Base-by-base conservation (phyloP, 1,140 invertebrate species). In the Neodiprion lecontei region DNA sequence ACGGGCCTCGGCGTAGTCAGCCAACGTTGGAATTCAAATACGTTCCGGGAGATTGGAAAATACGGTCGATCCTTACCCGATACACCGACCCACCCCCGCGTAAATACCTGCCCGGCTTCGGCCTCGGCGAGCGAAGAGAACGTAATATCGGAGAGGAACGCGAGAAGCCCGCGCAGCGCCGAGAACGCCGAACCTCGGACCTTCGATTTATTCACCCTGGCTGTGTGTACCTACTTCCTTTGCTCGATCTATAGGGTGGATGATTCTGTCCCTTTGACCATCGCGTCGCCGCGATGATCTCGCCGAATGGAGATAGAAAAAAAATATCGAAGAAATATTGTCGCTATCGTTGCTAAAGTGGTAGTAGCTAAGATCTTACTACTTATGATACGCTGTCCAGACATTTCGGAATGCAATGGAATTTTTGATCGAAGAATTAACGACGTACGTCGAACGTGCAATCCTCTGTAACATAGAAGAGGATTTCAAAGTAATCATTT, bases 1-100 rank as follows among this genome's bases (percentile, higher is more conserved):
- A 17, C 53, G 53, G 53, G 53, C 53, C 11, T 61, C 53, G 7
- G 5, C 53, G n/a, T 21, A 21, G 17, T 61, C 53, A 17, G 53
- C 53, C 78, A 75, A 76, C 79, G 80, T 73, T 82, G 81, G 81
- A 82, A 81, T 82, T 80, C 81, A 80, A 80, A 82, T 82, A 82
- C 81, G 77, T 79, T 81, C 53, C 76, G 72, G 76, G 81, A 82
- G 80, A 80, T 82, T 81, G 80, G 79, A 82, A 82, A 82, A 82
- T 81, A 77, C 78, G 80, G 79, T 82, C 80, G 81, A 83, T 83
- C 77, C 72, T 75, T 76, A 73, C 61, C 71, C 75, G 53, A 61
- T 61, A 69, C 75, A 67, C 72, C 72, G 69, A 23, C 70, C 72
- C 68, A 28, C 73, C 67, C n/a, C 69, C 47, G 48, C n/a, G 72